Percentiles rank a stretch among this genome's conserved stretches.
Evolutionary conservation across 1,140 invertebrate genomes (phyloP).

Genomic region (Heliconius hewitsoni): DNA sequence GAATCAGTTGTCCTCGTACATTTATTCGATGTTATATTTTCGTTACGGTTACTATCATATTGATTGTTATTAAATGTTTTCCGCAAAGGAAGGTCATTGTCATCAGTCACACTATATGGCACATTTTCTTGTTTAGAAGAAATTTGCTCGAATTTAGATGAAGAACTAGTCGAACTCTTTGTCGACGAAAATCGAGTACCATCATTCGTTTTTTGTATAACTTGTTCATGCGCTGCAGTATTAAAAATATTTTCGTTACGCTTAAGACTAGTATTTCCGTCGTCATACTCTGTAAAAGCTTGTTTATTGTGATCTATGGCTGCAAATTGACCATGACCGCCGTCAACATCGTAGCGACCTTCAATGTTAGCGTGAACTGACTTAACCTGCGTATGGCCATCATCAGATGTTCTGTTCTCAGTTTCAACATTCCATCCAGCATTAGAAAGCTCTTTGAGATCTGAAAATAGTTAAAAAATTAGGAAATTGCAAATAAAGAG

Average conservation of each 20-base stretch:
- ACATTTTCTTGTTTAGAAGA: constrained; percentile 65
- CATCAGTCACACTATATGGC: constrained; percentile 56
- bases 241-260: constrained; percentile 81
- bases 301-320: constrained; percentile 83
- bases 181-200: constrained; percentile 75
- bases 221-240: constrained; percentile 83
- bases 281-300: constrained; percentile 83
- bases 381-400: constrained; percentile 72
- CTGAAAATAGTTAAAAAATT: constrained; percentile 52
- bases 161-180: constrained; percentile 74
- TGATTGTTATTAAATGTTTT: constrained; percentile 25
- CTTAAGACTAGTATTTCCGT: constrained; percentile 84
- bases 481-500: neutral
- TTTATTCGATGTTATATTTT: constrained; percentile 47
- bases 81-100: constrained; percentile 49
- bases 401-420: constrained; percentile 72
- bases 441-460: constrained; percentile 75
- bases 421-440: constrained; percentile 78
- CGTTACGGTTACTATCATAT: constrained; percentile 53
- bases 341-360: constrained; percentile 83
- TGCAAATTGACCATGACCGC: constrained; percentile 82
- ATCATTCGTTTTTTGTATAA: constrained; percentile 80
- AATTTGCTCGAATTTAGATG: constrained; percentile 71
- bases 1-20: constrained; percentile 50
- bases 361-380: constrained; percentile 73